These are phyloP conservation scores for Orchesellides sinensis DNA, from an alignment of 2,888 invertebrate species.

Conservation along the genomic window DNA sequence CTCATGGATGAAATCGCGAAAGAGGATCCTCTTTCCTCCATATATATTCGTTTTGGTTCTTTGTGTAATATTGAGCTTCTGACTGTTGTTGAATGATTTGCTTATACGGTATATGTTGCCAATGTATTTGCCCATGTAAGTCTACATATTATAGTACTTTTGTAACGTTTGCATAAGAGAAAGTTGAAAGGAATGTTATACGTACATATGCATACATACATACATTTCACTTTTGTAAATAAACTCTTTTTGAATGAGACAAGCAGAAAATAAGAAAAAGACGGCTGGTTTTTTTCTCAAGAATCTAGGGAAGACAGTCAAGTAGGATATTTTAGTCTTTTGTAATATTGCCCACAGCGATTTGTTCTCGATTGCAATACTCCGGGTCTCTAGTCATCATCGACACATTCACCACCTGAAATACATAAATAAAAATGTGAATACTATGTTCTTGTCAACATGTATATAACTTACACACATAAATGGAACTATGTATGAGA, in stretches of 20 bases:
- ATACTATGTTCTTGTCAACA: too few relatives aligned
- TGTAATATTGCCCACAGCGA: conserved; percentile 41
- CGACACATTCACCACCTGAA: neutral
- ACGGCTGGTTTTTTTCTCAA: neutral
- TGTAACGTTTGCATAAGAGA: neutral
- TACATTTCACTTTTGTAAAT: conserved; percentile 8
- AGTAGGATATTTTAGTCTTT: conserved; percentile 19
- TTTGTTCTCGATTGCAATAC: conserved; percentile 25
- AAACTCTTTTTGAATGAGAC: neutral
- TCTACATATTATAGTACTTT: neutral
- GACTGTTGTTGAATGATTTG: neutral
- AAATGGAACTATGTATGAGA: too few relatives aligned
- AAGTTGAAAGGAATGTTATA: too few relatives aligned
- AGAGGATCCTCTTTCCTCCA: neutral
- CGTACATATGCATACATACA: neutral
- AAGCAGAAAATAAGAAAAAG: neutral
- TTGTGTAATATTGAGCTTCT: neutral
- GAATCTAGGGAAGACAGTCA: neutral
- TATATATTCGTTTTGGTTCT: too few relatives aligned
- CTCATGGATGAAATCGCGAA: conserved; percentile 29
- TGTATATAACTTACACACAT: too few relatives aligned
- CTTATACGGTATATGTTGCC: neutral
- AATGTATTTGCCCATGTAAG: too few relatives aligned
- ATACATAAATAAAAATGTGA: too few relatives aligned
- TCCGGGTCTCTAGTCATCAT: conserved; percentile 9